phyloP scores from a whole-genome alignment of 2,113 vertebrate species.

The Zingel zingel region DNA sequence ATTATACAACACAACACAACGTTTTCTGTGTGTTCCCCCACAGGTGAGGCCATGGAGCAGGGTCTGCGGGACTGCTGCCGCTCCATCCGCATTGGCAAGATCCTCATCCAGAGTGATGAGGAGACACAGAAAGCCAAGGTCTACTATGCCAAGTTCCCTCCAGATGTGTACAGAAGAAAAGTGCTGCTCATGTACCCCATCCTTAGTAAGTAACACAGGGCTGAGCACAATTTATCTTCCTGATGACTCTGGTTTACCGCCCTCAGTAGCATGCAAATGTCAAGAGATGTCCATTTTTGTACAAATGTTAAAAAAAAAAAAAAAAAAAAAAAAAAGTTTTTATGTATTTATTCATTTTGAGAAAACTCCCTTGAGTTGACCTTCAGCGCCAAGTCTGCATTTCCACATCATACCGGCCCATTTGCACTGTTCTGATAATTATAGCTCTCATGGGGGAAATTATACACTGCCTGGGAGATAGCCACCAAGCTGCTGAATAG shows the following conservation, averaged over 20 bases:
- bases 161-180: conserved; percentile 96
- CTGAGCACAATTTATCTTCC: conserved; percentile 16
- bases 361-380: conserved; percentile 75
- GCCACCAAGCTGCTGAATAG: conserved; percentile 83
- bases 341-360: conserved; percentile 63
- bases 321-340: conserved; percentile 39
- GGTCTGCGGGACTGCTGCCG: conserved; percentile 96
- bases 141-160: conserved; percentile 98
- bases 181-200: conserved; percentile 99
- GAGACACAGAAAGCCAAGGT: conserved; percentile 98
- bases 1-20: too few species aligned
- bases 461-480: conserved; percentile 78
- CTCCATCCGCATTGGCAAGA: conserved; percentile 97
- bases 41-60: conserved; percentile 98
- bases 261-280: conserved; percentile 42
- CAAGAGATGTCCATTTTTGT: conserved; percentile 51
- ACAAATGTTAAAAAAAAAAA: conserved; percentile 14
- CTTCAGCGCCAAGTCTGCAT: conserved; percentile 72
- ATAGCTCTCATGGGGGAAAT: conserved; percentile 82
- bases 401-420: conserved; percentile 75
- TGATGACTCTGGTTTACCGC: conserved; percentile 30
- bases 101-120: conserved; percentile 98
- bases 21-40: not conserved
- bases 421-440: conserved; percentile 84
- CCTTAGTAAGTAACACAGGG: conserved; percentile 88